These are phyloP conservation scores for Tyrannus savana DNA, from an alignment of 2,113 vertebrate genomes.

Conservation along the genomic window DNA sequence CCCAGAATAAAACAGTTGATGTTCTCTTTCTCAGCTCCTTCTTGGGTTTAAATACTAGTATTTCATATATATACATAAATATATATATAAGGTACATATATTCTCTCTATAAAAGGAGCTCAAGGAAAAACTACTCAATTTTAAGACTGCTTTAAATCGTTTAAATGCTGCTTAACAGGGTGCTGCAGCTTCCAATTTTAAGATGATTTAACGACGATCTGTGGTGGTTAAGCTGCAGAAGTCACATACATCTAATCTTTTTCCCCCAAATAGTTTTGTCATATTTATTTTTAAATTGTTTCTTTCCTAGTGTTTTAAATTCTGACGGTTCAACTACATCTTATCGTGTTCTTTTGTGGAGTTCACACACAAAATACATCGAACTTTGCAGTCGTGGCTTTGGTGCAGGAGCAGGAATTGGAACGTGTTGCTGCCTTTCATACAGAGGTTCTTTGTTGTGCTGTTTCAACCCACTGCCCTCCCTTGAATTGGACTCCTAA, in stretches of 20 bases:
- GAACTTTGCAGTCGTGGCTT: background rate
- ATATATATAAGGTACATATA: too few relatives aligned
- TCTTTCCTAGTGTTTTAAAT: background rate
- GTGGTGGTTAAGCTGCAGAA: background rate
- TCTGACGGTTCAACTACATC: background rate
- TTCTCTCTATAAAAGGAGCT: background rate
- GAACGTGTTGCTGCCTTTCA: background rate
- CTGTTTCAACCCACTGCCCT: background rate
- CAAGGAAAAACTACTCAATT: background rate
- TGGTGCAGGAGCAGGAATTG: background rate
- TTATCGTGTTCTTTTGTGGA: background rate
- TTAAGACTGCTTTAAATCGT: background rate
- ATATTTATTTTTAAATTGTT: background rate
- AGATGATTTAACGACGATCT: background rate
- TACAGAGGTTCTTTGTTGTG: background rate
- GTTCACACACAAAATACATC: background rate
- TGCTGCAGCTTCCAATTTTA: background rate
- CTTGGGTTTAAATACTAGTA: background rate
- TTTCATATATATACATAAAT: background rate
- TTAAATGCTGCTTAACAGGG: background rate
- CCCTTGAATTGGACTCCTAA: background rate
- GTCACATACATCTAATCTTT: background rate
- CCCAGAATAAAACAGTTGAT: background rate
- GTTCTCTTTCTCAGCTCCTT: background rate
- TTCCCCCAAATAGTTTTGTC: background rate